Conservation (phyloP, 2,888 invertebrate species). For the Drosophila mimetica region DNA sequence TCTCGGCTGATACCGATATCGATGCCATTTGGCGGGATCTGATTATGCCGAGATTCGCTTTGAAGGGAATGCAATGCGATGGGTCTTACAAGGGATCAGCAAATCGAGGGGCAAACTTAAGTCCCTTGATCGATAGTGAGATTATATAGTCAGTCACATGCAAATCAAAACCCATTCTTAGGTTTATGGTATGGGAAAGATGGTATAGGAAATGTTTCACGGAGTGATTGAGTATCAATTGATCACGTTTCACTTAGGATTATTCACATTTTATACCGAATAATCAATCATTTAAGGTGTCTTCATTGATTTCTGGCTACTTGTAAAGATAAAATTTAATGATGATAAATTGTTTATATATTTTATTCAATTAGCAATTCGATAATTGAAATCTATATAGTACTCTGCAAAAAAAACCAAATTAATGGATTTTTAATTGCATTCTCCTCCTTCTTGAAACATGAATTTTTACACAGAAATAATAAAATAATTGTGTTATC, state of each 20-base stretch:
- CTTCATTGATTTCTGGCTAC: background rate
- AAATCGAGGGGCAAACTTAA: conserved; percentile 23
- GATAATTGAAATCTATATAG: background rate
- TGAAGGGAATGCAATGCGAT: background rate
- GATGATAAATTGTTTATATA: background rate
- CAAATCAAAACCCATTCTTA: background rate
- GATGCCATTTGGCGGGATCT: conserved; percentile 17
- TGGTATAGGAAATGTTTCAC: no score
- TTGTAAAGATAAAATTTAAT: background rate
- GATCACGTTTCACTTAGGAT: background rate
- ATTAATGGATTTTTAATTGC: background rate
- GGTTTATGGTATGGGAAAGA: no score
- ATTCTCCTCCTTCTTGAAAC: no score
- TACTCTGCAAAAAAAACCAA: background rate
- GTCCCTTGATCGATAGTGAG: background rate
- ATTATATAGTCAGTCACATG: background rate
- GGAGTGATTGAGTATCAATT: background rate
- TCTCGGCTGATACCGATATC: conserved; percentile 20
- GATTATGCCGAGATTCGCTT: conserved; percentile 30
- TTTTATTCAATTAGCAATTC: background rate
- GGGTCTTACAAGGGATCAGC: conserved; percentile 31
- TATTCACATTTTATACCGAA: background rate
- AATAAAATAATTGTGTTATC: no score
- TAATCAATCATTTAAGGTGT: background rate
- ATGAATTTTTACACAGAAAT: no score